Evolutionary conservation across 2,888 invertebrate species (phyloP).

Genomic region (Piscicola geometra): DNA sequence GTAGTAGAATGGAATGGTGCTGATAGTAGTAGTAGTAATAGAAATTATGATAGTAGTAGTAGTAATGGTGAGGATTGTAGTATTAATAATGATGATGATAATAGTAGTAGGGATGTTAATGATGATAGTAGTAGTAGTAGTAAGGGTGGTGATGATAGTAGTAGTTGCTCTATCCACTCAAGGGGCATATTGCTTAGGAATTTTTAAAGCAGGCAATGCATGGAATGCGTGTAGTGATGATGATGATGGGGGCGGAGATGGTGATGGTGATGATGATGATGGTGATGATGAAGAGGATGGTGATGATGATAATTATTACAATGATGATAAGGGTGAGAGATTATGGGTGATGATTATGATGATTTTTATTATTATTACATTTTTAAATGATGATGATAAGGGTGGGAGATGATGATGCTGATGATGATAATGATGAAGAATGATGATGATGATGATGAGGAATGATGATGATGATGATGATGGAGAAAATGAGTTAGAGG

Average conservation of each 20-base stretch:
- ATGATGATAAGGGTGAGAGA: conserved; percentile 25
- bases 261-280: conserved; percentile 29
- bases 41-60: conserved; percentile 23
- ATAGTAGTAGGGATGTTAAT: conserved; percentile 23
- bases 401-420: neutral
- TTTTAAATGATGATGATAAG: conserved; percentile 3
- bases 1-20: conserved; percentile 20
- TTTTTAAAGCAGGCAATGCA: too few species aligned
- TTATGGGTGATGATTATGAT: neutral
- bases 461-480: too few species aligned
- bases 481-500: too few species aligned
- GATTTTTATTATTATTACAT: neutral
- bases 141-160: neutral
- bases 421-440: neutral
- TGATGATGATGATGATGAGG: conserved; percentile 6
- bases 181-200: neutral
- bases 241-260: conserved; percentile 32
- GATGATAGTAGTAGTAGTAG: neutral
- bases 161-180: neutral
- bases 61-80: conserved; percentile 22
- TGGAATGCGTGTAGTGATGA: neutral
- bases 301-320: conserved; percentile 33
- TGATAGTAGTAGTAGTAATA: conserved; percentile 14
- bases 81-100: conserved; percentile 27
- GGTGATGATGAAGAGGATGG: conserved; percentile 37